Conservation (phyloP, 2,888 invertebrate genomes). For the Rhagium mordax region DNA sequence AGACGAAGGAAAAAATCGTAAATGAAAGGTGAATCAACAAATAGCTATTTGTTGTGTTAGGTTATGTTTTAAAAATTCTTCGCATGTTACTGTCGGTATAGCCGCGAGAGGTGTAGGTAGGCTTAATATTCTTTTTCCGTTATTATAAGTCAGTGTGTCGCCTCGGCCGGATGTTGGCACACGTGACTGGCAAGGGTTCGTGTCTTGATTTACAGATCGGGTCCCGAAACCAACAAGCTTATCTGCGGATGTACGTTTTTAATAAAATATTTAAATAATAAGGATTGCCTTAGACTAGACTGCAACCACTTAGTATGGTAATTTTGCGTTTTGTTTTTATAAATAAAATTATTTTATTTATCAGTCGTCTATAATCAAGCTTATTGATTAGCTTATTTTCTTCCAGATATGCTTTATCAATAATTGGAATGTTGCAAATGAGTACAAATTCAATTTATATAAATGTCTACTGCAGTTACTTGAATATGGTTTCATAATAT, state of each 20-base stretch:
- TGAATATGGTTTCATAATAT: too few relatives aligned
- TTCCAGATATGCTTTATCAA: not conserved
- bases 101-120: constrained; percentile 45
- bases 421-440: not conserved
- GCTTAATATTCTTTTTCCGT: constrained; percentile 61
- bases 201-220: constrained; percentile 60
- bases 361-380: constrained; percentile 13
- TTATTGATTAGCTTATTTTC: constrained; percentile 8
- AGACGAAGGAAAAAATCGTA: not conserved
- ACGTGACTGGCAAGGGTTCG: constrained; percentile 67
- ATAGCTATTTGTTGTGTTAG: constrained; percentile 54
- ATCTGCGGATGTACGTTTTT: constrained; percentile 46
- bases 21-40: constrained; percentile 22
- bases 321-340: constrained; percentile 24
- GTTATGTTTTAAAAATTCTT: constrained; percentile 57
- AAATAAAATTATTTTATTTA: constrained; percentile 16
- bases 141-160: constrained; percentile 70
- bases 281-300: constrained; percentile 29
- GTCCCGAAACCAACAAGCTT: constrained; percentile 48
- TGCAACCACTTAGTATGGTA: constrained; percentile 33
- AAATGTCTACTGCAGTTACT: not conserved
- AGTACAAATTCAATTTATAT: not conserved
- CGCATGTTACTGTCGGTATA: constrained; percentile 45
- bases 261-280: constrained; percentile 34
- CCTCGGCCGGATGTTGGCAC: constrained; percentile 65